Evolutionary conservation across 2,888 invertebrate genomes (phyloP).

Genomic region (Hydrotaea cyrtoneurina): DNA sequence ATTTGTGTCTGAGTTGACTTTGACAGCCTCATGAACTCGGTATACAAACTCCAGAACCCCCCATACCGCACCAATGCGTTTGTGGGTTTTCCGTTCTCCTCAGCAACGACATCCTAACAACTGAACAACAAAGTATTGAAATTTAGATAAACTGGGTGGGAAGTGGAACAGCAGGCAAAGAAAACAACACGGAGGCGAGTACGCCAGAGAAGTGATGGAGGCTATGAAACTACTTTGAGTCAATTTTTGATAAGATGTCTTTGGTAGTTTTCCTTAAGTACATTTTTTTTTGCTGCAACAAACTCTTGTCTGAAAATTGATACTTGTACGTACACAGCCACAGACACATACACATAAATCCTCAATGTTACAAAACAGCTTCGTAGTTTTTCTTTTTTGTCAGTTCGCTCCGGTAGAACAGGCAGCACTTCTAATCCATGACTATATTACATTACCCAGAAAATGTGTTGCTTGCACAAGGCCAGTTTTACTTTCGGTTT

Average conservation of each 20-base stretch:
- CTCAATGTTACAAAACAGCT: slow-evolving; percentile 16
- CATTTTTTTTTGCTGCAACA: slow-evolving; percentile 39
- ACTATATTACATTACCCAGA: too few species aligned
- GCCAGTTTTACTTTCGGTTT: too few species aligned
- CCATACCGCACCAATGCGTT: background rate
- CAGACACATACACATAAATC: background rate
- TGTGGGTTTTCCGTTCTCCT: slow-evolving; percentile 2
- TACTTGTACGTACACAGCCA: slow-evolving; percentile 18
- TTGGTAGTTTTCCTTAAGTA: slow-evolving; percentile 46
- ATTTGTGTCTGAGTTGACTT: slow-evolving; percentile 43
- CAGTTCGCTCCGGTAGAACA: background rate
- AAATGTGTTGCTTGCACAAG: too few species aligned
- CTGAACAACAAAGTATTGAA: slow-evolving; percentile 6
- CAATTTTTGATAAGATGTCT: slow-evolving; percentile 54
- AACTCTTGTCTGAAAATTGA: slow-evolving; percentile 15
- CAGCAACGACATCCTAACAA: background rate
- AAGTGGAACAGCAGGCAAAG: background rate
- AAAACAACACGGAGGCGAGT: slow-evolving; percentile 17
- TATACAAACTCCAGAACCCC: slow-evolving; percentile 42
- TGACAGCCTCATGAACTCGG: slow-evolving; percentile 39
- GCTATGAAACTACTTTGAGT: slow-evolving; percentile 41
- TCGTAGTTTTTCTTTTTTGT: background rate
- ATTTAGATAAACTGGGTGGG: slow-evolving; percentile 35
- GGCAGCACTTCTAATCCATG: background rate
- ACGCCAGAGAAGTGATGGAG: background rate